A percentile compares a stretch with the other conserved stretches of the same genome.
Evolutionary conservation across 53 echinoderm and acorn worm species (phyloP).

Genomic region (Patiria pectinifera): DNA sequence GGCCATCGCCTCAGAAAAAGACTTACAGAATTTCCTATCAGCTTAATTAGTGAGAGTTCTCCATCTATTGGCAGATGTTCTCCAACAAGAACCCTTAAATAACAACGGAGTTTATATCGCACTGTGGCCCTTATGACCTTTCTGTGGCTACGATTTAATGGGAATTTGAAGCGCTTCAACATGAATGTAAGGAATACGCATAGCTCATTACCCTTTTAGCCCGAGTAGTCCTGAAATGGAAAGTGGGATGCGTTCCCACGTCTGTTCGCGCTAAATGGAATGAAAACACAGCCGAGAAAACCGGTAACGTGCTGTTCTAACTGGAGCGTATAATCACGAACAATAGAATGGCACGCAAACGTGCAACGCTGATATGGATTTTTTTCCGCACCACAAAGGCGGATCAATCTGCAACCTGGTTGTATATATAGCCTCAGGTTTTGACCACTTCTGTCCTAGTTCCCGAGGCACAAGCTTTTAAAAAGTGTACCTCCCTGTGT

Average conservation of each 20-base stretch:
- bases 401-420: neutral
- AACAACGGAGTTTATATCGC: too few relatives aligned
- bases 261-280: neutral
- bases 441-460: neutral
- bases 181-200: neutral
- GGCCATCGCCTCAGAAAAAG: neutral
- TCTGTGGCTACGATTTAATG: too few relatives aligned
- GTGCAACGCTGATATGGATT: neutral
- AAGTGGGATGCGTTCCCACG: neutral
- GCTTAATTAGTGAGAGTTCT: neutral
- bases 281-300: neutral
- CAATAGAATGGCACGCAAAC: neutral
- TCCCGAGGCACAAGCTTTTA: neutral
- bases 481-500: neutral
- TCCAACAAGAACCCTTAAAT: too few relatives aligned
- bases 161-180: neutral
- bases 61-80: neutral
- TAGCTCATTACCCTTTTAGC: neutral
- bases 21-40: neutral
- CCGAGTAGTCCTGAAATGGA: neutral
- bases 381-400: neutral
- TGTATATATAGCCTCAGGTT: neutral
- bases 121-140: too few relatives aligned
- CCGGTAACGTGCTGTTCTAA: neutral
- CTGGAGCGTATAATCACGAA: slow-evolving; percentile 10